Evolutionary conservation across 2,888 invertebrate genomes (phyloP).

Genomic region (Leptarthrus brevirostris): DNA sequence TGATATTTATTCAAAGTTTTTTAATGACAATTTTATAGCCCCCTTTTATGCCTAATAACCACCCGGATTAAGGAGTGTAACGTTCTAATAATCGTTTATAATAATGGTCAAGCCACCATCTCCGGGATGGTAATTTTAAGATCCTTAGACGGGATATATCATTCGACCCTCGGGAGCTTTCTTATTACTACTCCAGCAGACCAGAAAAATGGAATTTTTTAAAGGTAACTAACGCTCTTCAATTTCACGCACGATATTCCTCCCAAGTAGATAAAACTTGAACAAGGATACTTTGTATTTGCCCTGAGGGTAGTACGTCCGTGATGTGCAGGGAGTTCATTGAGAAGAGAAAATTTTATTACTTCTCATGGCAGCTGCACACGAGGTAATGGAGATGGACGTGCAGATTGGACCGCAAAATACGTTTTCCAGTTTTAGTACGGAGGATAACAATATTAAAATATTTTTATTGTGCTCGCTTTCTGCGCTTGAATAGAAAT

Average conservation of each 20-base stretch:
- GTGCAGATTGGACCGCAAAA: conserved; percentile 13
- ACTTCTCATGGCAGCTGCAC: conserved; percentile 23
- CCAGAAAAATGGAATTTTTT: conserved; percentile 12
- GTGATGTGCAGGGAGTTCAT: neutral
- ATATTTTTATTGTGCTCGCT: conserved; percentile 18
- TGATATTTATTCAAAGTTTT: too few relatives aligned
- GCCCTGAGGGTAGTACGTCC: conserved; percentile 8
- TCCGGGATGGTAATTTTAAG: neutral
- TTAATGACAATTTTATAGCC: too few relatives aligned
- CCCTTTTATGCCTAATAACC: conserved; percentile 3
- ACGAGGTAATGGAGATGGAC: conserved; percentile 15
- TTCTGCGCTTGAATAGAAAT: neutral
- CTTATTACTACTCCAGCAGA: conserved; percentile 22
- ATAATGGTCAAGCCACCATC: conserved; percentile 18
- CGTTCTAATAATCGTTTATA: conserved; percentile 20
- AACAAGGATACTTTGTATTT: conserved; percentile 14
- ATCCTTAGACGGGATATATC: neutral
- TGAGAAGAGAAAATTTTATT: conserved; percentile 13
- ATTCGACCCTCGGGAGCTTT: conserved; percentile 1
- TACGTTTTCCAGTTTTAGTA: too few relatives aligned
- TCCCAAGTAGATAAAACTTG: conserved; percentile 30
- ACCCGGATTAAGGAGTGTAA: conserved; percentile 25
- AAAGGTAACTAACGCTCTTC: conserved; percentile 35
- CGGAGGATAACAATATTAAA: conserved; percentile 14
- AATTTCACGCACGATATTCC: conserved; percentile 45